These are phyloP conservation scores for Danio albolineatus DNA, from an alignment of 2,797 vertebrate genomes.

Conservation along the genomic window DNA sequence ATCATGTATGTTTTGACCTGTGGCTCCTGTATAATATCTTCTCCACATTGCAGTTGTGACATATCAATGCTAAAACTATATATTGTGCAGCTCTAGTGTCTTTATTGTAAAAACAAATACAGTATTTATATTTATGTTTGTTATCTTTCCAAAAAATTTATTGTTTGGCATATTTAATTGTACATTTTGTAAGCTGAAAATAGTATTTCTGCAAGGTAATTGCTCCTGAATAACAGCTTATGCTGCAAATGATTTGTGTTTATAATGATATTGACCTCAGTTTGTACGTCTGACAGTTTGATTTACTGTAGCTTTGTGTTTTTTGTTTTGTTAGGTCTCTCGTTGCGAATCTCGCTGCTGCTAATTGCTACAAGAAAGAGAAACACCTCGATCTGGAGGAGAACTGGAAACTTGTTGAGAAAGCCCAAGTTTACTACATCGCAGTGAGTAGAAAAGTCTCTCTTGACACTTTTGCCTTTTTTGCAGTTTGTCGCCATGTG, in stretches of 20 bases:
- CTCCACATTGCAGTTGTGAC: no score
- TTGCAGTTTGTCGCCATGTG: neutral
- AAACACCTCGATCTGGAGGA: slow-evolving; percentile 96
- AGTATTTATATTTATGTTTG: neutral
- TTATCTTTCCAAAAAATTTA: neutral
- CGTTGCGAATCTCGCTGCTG: slow-evolving; percentile 95
- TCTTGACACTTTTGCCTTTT: slow-evolving; percentile 7
- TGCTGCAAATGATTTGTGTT: neutral
- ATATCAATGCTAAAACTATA: no score
- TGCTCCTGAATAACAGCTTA: neutral
- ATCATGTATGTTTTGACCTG: no score
- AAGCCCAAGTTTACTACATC: slow-evolving; percentile 96
- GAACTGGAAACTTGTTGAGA: slow-evolving; percentile 96
- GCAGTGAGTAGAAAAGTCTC: slow-evolving; percentile 86
- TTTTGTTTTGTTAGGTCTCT: slow-evolving; percentile 86
- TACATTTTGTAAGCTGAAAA: neutral
- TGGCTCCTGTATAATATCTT: no score
- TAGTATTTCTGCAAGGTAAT: neutral
- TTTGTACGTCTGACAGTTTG: neutral
- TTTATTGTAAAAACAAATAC: no score
- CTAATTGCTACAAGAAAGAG: slow-evolving; percentile 97
- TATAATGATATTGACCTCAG: neutral
- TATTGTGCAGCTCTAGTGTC: no score
- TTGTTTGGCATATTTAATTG: neutral
- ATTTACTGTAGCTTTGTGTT: slow-evolving; percentile 25